Evolutionary conservation across 2,888 invertebrate genomes (phyloP), one percentile per base, ranked within the genome.

Genomic region (Brenthis daphne): DNA sequence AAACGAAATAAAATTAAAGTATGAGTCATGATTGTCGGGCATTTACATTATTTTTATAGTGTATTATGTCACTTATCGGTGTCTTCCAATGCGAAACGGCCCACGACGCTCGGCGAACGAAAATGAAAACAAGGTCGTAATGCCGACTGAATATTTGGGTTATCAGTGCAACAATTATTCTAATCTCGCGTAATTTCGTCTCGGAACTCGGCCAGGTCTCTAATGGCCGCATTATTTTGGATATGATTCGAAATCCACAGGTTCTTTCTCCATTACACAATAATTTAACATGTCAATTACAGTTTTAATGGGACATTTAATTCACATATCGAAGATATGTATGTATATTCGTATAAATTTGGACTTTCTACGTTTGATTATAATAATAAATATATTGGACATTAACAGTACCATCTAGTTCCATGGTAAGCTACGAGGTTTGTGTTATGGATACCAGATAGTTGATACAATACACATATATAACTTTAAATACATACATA

Each of bases 101-200:
- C 77, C 77, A 76, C 74, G 77, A 73, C 74, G 72, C 64, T 67
- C 58, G 24, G 16, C 60, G 60, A 90, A 89, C 82, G 89, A 91
- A 91, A 91, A 83, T 77, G 89, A 90, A 90, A 89, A 85, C 90
- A 90, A 91, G 90, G 91, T 85, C 90, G 89, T 78, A 84, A 89
- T 88, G 88, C 85, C 80, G 79, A 73, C 74, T 87, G 85, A 79
- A 80, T 86, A 90, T 91, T 89, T 86, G 81, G 88, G 82, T 80
- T 87, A 82, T 81, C 77, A 73, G 71, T 76, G 70, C 74, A 79
- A 75, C 80, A 69, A 79, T 82, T 81, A 79, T 79, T 79, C 74
- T 79, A 77, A 79, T 72, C 69, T 69, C 76, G 73, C 67, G 71
- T 73, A 72, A 76, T 75, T 74, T 68, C 56, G 55, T 71, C 69